Evolutionary conservation across 2,113 vertebrate species (phyloP), one percentile per base, ranked within the genome.

Genomic region (Probosciger aterrimus): DNA sequence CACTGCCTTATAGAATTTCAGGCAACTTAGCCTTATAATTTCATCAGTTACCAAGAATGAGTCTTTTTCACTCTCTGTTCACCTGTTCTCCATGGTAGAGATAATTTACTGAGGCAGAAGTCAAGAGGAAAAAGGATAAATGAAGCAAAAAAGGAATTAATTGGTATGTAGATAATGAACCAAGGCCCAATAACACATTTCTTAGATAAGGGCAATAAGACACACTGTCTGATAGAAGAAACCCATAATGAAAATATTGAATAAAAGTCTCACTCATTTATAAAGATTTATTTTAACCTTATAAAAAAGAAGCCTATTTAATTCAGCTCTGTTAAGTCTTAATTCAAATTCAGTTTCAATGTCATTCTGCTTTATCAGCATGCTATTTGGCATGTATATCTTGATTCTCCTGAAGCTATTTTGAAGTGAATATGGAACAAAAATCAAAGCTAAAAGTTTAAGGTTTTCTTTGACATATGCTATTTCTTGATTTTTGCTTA

Each of bases 141-240:
- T 92, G 20, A 92, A 95, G 53, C 53, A 91, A 93, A 92, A 92
- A 87, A 50, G 1, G 25, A 88, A 94, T 88, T 90, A 94, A 95
- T 94, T 90, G 68, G 31, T 70, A 83, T 55, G 68, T 68, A 93
- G 85, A 88, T 83, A 93, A 94, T 88, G 43, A 95, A 88, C n/a
- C 82, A 83, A 63, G 30, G 27, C 27, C 37, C 8, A 65, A 28
- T 78, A 92, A 93, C 50, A 35, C 41, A 43, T 94, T 92, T 88
- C 46, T 70, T 55, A 81, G 68, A 88, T 86, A 91, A 89, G 20
- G 18, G 28, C 50, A 81, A 69, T 67, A 92, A 77, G 70, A 77
- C 43, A 86, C 76, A 55, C 18, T 52, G 35, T 50, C 60, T 84
- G 82, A 86, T 73, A 84, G 41, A 65, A 91, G 37, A 93, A 89